Base-by-base conservation (phyloP, 2,797 vertebrate genomes). In the Catharus ustulatus region DNA sequence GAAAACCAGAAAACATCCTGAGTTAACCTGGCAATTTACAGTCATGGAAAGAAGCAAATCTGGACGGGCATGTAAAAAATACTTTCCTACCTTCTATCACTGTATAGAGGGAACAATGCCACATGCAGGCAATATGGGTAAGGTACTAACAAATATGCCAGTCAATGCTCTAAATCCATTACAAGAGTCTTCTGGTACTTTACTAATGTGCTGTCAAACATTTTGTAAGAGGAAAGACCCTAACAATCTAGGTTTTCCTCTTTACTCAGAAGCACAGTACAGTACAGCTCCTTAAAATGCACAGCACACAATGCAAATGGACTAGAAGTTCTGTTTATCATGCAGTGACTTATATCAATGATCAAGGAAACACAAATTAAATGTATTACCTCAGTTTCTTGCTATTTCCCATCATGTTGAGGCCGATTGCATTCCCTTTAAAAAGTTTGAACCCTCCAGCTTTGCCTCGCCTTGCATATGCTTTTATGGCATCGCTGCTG, bases 321-420 rank as follows among this genome's bases (percentile, higher is more conserved):
- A 64, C 26, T 19, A 42, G 30, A 62, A 51, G 15, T 34, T 58
- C 58, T 49, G 43, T 42, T 86, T 20, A 76, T 42, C 7, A 1
- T 61, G 13, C 15, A 36, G 0, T 49, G 18, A 61, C 38, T n/a
- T 68, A 18, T 36, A 87, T 36, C 76, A 42, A 26, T 10, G 20
- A 71, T 11, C 45, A 24, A 81, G 49, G 45, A 93, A 67, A 82
- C 30, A 51, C 48, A 75, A 90, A 71, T 32, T 62, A 57, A 93
- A 81, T 21, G 58, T 7, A 90, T 42, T 98, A 99, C 99, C 98
- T 98, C 95, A 98, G 95, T 94, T 98, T 98, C 96, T 98, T 99
- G 94, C 95, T 98, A 89, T 98, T 98, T 89, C 95, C 98, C 96
- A 98, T 97, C 98, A 98, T 98, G 98, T 97, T 98, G 95, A 98